A percentile compares a stretch with the other conserved stretches of the same genome.
Conservation (phyloP, 2,888 invertebrate species). For the Campoletis raptor region DNA sequence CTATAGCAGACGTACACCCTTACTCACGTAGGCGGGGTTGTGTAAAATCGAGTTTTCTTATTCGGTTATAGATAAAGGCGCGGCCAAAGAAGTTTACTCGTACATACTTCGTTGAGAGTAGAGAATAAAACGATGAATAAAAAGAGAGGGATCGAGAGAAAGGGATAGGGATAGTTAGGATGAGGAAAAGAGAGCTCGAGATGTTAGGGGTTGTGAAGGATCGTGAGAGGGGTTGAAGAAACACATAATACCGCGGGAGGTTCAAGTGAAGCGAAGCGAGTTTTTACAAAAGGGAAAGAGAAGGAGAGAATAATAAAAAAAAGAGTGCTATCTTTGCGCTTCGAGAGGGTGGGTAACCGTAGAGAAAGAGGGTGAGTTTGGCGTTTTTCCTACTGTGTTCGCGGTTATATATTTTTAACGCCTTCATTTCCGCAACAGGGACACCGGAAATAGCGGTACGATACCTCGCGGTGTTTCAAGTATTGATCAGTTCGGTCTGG, state of each 20-base stretch:
- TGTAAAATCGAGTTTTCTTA: slow-evolving; percentile 58
- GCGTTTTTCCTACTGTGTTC: slow-evolving; percentile 56
- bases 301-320: slow-evolving; percentile 66
- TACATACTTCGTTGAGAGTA: slow-evolving; percentile 53
- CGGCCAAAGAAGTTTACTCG: slow-evolving; percentile 60
- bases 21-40: slow-evolving; percentile 9
- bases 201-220: slow-evolving; percentile 59
- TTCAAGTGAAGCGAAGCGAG: slow-evolving; percentile 43
- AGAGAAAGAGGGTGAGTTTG: slow-evolving; percentile 67
- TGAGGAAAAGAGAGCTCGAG: slow-evolving; percentile 68
- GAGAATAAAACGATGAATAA: slow-evolving; percentile 55
- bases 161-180: slow-evolving; percentile 61
- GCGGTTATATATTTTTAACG: slow-evolving; percentile 84
- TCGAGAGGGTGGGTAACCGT: slow-evolving; percentile 65
- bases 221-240: slow-evolving; percentile 46
- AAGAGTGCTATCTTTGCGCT: slow-evolving; percentile 54
- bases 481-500: slow-evolving; percentile 85
- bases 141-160: slow-evolving; percentile 30
- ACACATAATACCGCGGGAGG: slow-evolving; percentile 49
- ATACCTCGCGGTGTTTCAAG: slow-evolving; percentile 85
- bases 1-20: slow-evolving; percentile 15
- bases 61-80: slow-evolving; percentile 69
- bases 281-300: slow-evolving; percentile 44
- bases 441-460: slow-evolving; percentile 84
- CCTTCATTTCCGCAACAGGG: slow-evolving; percentile 83